Percentiles rank a stretch among this genome's conserved stretches.
These are phyloP conservation scores for Camponotus vicinus DNA, from an alignment of 1,140 invertebrate genomes.

Conservation along the genomic window DNA sequence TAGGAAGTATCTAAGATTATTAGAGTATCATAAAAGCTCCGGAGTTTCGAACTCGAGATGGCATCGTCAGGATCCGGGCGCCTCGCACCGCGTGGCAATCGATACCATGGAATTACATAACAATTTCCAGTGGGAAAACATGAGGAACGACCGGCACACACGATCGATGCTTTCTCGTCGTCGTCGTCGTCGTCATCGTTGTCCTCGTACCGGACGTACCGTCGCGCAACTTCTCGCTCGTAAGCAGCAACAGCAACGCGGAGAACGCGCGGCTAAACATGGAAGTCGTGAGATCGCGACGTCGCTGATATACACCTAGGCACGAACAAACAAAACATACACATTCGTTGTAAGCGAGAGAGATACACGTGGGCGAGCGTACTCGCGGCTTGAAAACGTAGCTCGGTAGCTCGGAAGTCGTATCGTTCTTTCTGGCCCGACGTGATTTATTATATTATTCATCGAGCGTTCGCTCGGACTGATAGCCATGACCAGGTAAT, in stretches of 20 bases:
- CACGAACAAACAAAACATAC: slow-evolving; percentile 60
- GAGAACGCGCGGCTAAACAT: slow-evolving; percentile 68
- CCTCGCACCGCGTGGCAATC: slow-evolving; percentile 28
- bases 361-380: slow-evolving; percentile 13
- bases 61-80: not conserved
- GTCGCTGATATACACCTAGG: slow-evolving; percentile 60
- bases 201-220: slow-evolving; percentile 2
- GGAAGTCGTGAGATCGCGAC: slow-evolving; percentile 74
- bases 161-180: slow-evolving; percentile 15
- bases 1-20: not conserved
- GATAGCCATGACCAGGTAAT: slow-evolving; percentile 73
- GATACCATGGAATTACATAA: slow-evolving; percentile 46
- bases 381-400: slow-evolving; percentile 11
- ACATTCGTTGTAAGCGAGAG: slow-evolving; percentile 10
- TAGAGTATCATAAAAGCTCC: not conserved
- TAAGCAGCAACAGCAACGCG: slow-evolving; percentile 8
- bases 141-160: slow-evolving; percentile 21
- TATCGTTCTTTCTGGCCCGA: slow-evolving; percentile 62
- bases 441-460: slow-evolving; percentile 77
- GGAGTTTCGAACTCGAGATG: not conserved
- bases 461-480: slow-evolving; percentile 32
- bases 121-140: slow-evolving; percentile 50
- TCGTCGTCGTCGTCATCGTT: not conserved
- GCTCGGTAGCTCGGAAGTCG: slow-evolving; percentile 66
- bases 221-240: slow-evolving; percentile 26